A percentile compares a stretch with the other conserved stretches of the same genome.
Evolutionary conservation across 2,888 invertebrate species (phyloP).

Genomic region (Drosophila subsilvestris): DNA sequence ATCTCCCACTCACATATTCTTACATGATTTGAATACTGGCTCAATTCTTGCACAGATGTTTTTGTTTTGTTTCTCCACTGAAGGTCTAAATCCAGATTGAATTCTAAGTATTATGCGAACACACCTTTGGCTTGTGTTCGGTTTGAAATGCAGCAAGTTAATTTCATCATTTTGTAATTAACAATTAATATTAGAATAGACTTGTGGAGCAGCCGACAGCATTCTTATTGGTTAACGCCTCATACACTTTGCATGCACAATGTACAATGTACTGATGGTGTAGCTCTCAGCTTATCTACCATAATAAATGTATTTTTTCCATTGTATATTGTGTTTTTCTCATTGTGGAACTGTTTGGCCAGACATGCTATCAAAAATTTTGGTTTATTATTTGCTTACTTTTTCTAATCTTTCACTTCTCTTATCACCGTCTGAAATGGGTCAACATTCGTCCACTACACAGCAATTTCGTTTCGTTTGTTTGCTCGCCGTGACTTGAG

Average conservation of each 20-base stretch:
- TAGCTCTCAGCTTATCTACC: not conserved
- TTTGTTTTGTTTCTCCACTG: not conserved
- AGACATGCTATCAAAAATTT: conserved; percentile 1
- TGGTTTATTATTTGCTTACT: not conserved
- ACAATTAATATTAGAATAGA: conserved; percentile 51
- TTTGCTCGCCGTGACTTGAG: not conserved
- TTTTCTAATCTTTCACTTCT: conserved; percentile 5
- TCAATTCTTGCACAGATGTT: conserved; percentile 7
- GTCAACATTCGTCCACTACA: not conserved
- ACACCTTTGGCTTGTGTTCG: conserved; percentile 28
- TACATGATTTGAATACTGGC: conserved; percentile 1
- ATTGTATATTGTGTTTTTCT: too few relatives aligned
- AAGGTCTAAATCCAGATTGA: not conserved
- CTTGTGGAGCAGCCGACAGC: conserved; percentile 47
- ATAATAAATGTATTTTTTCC: not conserved
- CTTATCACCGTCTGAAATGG: conserved; percentile 11
- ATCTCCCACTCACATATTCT: not conserved
- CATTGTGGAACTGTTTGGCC: not conserved
- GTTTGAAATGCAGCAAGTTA: conserved; percentile 56
- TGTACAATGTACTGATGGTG: not conserved
- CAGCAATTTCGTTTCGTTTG: not conserved
- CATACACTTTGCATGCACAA: conserved; percentile 1
- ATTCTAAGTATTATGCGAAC: not conserved
- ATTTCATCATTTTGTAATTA: conserved; percentile 68
- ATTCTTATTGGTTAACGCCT: conserved; percentile 47